A percentile compares a stretch with the other conserved stretches of the same genome.
These are phyloP conservation scores for Gracilinanus agilis DNA, from an alignment of 2,113 vertebrate species.

Conservation along the genomic window DNA sequence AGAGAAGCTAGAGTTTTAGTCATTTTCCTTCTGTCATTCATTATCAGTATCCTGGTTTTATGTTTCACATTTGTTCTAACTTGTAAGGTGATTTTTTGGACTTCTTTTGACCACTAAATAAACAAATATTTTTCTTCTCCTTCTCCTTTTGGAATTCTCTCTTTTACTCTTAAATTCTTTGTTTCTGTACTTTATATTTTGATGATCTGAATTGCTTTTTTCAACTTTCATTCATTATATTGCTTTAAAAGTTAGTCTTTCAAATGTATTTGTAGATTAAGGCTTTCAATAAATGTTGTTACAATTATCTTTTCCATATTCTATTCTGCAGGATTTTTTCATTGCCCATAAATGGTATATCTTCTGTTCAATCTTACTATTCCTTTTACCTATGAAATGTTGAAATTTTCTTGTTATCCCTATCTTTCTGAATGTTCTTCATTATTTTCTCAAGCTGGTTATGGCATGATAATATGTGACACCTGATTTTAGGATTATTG, in stretches of 20 bases:
- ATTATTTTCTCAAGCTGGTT: neutral
- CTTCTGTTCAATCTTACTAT: neutral
- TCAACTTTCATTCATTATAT: neutral
- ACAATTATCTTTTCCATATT: neutral
- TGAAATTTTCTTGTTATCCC: neutral
- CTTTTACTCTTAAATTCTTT: neutral
- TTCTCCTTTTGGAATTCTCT: neutral
- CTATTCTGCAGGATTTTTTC: neutral
- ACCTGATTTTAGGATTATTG: neutral
- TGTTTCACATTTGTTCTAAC: neutral
- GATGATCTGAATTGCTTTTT: neutral
- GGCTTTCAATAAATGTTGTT: neutral
- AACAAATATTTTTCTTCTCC: neutral
- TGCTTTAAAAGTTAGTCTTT: neutral
- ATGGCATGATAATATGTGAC: neutral
- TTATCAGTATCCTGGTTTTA: neutral
- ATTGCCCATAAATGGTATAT: neutral
- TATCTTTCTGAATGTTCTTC: neutral
- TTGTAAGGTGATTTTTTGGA: constrained; percentile 13
- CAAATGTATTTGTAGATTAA: neutral
- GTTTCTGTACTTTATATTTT: neutral
- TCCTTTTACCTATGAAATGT: neutral
- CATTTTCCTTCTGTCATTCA: neutral
- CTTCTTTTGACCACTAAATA: constrained; percentile 36
- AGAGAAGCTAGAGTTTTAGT: neutral